phyloP scores from a whole-genome alignment of 2,797 vertebrate genomes.

The Triplophysa yarkandensis region DNA sequence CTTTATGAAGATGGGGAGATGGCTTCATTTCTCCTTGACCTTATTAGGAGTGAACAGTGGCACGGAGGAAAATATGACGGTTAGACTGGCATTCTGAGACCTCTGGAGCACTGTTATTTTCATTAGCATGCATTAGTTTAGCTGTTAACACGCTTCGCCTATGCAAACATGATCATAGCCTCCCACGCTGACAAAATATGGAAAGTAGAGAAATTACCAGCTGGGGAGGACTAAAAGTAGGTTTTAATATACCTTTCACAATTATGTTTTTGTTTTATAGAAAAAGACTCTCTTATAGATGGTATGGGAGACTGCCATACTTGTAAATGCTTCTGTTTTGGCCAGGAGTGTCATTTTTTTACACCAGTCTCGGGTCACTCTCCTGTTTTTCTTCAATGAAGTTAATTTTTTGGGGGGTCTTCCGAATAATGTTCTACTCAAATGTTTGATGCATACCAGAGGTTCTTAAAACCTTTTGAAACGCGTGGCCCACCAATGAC shows the following conservation, averaged over 20 bases:
- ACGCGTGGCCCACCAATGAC: no score
- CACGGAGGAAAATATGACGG: slow-evolving; percentile 20
- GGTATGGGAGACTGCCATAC: not conserved
- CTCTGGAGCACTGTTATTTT: slow-evolving; percentile 46
- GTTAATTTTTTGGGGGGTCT: no score
- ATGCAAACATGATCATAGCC: slow-evolving; percentile 48
- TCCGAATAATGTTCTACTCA: no score
- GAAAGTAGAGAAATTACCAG: slow-evolving; percentile 25
- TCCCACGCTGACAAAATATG: slow-evolving; percentile 43
- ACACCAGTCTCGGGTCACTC: no score
- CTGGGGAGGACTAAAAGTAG: slow-evolving; percentile 22
- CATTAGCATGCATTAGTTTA: slow-evolving; percentile 52
- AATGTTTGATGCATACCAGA: no score
- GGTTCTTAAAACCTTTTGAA: no score
- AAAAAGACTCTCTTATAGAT: not conserved
- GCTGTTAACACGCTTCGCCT: slow-evolving; percentile 46
- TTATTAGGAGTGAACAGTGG: slow-evolving; percentile 38
- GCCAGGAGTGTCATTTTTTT: no score
- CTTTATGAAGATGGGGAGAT: slow-evolving; percentile 47
- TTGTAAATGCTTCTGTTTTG: no score
- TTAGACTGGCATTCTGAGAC: slow-evolving; percentile 32
- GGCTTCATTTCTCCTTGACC: slow-evolving; percentile 50
- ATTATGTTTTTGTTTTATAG: not conserved
- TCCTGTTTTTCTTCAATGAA: no score
- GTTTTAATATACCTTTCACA: slow-evolving; percentile 5